Base-by-base conservation (phyloP, 2,888 invertebrate species). In the Andrena haemorrhoa region DNA sequence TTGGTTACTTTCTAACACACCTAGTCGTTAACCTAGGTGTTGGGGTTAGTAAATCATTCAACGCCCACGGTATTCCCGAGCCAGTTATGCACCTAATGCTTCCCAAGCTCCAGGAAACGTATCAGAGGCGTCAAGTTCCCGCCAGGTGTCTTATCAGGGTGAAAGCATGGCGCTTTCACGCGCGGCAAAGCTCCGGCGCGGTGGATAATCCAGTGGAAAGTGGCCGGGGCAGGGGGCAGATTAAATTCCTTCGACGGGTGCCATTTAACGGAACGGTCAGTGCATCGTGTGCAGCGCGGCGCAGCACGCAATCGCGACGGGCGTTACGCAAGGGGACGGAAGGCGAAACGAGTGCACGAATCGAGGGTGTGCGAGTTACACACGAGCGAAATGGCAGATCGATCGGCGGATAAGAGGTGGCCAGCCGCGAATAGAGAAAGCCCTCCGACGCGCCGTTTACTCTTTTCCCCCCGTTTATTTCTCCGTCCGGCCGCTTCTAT, bases 321-420 rank as follows among this genome's bases (percentile, higher is more conserved):
- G 0, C 49, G 83, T 86, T 85, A 86, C 83, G 86, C 85, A 86
- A 86, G 85, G 69, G 80, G 71, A 83, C 85, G 80, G 80, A 86
- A 85, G 83, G 79, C 79, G 86, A 85, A 86, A 86, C 85, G 86
- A 83, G 86, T 78, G 85, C 86, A 75, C 65, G 77, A 65, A 83
- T 73, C 77, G 83, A 79, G 84, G 68, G 79, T 76, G 82, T 61
- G 77, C 76, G 74, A 74, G 83, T 85, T 84, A 83, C 85, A 86
- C 79, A 80, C 82, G 85, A 77, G 80, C 79, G 73, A 79, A 83
- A 75, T 75, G 76, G 82, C 84, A 76, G 84, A 86, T 86, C 82
- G 79, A 84, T 82, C 82, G 79, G n/a, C 53, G 76, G 85, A 84
- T 84, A 85, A 85, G 73, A 56, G 41, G 56, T 29, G 60, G 33